These are phyloP conservation scores for Morpho achilles DNA, from an alignment of 2,888 invertebrate species.

Conservation along the genomic window DNA sequence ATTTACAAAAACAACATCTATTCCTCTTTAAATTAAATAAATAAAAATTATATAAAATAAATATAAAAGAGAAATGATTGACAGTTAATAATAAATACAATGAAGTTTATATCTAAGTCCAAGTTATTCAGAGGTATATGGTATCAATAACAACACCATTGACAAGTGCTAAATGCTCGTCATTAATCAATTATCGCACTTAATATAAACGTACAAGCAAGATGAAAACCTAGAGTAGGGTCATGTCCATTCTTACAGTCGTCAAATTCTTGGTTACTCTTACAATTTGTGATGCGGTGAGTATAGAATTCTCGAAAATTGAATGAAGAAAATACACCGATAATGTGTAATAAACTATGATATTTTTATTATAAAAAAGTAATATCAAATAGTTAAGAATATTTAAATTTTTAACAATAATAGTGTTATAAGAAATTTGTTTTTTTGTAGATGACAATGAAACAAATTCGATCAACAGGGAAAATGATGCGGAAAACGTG, in stretches of 20 bases:
- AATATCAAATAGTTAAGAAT: too few relatives aligned
- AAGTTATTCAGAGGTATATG: slow-evolving; percentile 8
- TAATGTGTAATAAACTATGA: background rate
- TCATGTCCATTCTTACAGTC: slow-evolving; percentile 41
- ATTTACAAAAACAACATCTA: too few relatives aligned
- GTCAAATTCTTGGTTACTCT: slow-evolving; percentile 46
- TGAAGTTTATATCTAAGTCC: too few relatives aligned
- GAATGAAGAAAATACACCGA: background rate
- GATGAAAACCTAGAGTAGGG: slow-evolving; percentile 36
- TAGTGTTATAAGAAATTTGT: background rate
- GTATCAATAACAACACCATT: slow-evolving; percentile 20
- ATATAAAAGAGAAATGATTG: too few relatives aligned
- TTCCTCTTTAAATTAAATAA: too few relatives aligned
- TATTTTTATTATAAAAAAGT: too few relatives aligned
- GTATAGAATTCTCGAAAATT: slow-evolving; percentile 25
- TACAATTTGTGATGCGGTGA: slow-evolving; percentile 53
- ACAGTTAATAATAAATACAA: too few relatives aligned
- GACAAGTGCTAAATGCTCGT: slow-evolving; percentile 30
- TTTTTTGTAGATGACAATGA: slow-evolving; percentile 73
- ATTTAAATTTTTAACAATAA: too few relatives aligned
- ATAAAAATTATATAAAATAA: too few relatives aligned
- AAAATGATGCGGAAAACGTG: slow-evolving; percentile 82
- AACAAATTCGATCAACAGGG: slow-evolving; percentile 81
- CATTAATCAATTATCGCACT: slow-evolving; percentile 31
- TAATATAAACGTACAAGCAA: slow-evolving; percentile 31